Percentiles rank a stretch among this genome's conserved stretches.
These are phyloP conservation scores for Spongilla lacustris DNA, from an alignment of 37 sponge, comb jelly and placozoan species.

Conservation along the genomic window DNA sequence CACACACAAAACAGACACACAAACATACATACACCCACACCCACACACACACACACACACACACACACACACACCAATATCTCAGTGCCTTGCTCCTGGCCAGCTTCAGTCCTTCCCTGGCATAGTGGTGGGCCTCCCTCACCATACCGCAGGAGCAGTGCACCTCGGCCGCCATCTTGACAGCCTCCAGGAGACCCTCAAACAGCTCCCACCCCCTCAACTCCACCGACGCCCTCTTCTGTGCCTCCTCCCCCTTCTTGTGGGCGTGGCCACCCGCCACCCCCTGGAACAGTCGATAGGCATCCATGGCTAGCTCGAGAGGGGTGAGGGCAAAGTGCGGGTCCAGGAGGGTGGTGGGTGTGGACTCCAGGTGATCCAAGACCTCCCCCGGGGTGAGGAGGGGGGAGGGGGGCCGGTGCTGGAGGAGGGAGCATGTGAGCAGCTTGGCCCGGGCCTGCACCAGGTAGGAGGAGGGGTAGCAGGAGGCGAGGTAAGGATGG, in stretches of 20 bases:
- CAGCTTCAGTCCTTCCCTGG: conserved; percentile 53
- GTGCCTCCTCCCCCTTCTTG: neutral
- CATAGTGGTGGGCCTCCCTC: conserved; percentile 38
- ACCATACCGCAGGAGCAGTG: conserved; percentile 20
- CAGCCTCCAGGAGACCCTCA: conserved; percentile 3
- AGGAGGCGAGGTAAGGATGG: conserved; percentile 11
- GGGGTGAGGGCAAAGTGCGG: conserved; percentile 20
- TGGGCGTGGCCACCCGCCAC: neutral
- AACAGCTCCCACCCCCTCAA: conserved; percentile 13
- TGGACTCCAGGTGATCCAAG: neutral
- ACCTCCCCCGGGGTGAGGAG: neutral
- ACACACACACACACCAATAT: conserved; percentile 34
- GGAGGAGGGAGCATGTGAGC: conserved; percentile 21
- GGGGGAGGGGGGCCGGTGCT: neutral
- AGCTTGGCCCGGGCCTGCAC: conserved; percentile 44
- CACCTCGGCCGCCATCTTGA: conserved; percentile 7
- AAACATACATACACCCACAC: conserved; percentile 18
- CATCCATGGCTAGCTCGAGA: conserved; percentile 41
- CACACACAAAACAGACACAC: conserved; percentile 5
- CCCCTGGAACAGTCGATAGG: conserved; percentile 15
- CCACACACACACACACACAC: neutral
- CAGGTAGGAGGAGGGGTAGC: neutral
- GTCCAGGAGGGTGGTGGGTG: neutral
- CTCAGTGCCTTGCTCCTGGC: conserved; percentile 32
- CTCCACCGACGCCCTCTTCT: conserved; percentile 2